phyloP scores from a whole-genome alignment of 2,113 vertebrate genomes.

The Ptilonorhynchus violaceus region DNA sequence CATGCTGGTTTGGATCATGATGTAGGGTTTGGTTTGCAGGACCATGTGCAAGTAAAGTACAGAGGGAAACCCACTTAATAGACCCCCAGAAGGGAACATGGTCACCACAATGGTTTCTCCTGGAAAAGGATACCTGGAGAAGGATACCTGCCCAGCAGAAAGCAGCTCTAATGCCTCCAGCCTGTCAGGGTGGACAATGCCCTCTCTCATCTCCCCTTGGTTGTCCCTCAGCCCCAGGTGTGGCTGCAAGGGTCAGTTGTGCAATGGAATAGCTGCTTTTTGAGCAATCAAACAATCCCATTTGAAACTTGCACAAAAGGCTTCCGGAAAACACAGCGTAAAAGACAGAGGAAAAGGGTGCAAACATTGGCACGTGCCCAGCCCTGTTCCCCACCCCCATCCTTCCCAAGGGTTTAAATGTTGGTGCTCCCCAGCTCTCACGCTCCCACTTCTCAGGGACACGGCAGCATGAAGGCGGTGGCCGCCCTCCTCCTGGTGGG shows the following conservation, averaged over 20 bases:
- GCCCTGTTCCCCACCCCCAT: not conserved
- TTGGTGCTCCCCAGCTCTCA: fast-evolving
- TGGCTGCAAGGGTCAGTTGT: not conserved
- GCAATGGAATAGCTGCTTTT: not conserved
- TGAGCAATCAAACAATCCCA: not conserved
- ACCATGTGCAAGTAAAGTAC: not conserved
- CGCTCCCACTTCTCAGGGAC: fast-evolving
- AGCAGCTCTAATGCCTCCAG: not conserved
- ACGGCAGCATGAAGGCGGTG: not conserved
- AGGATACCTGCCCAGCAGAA: not conserved
- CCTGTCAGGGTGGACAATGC: not conserved
- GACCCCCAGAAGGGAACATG: fast-evolving
- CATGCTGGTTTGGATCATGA: fast-evolving
- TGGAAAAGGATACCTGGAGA: not conserved
- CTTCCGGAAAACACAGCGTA: not conserved
- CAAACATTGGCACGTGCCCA: fast-evolving
- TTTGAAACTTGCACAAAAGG: not conserved
- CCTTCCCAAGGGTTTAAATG: not conserved
- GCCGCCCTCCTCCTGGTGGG: not conserved
- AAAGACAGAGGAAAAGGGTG: not conserved
- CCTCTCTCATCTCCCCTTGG: not conserved
- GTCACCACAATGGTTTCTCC: not conserved
- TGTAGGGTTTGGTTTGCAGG: not conserved
- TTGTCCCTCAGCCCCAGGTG: not conserved
- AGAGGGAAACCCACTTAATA: not conserved